A percentile compares a stretch with the other conserved stretches of the same genome.
Conservation (phyloP, 2,113 vertebrate genomes). For the Phylloscopus trochiloides region DNA sequence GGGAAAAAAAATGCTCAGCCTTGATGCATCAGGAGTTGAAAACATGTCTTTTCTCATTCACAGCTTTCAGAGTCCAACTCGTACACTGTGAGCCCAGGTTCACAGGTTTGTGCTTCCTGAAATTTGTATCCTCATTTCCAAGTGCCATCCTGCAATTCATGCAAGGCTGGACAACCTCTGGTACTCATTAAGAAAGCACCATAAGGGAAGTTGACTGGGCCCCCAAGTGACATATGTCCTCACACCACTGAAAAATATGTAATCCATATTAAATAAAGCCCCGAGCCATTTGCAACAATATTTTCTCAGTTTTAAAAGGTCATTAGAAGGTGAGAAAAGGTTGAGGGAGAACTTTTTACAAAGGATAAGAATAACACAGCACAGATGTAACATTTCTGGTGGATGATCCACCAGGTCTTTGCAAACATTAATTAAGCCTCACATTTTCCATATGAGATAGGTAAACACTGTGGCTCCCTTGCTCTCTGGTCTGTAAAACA, state of each 20-base stretch:
- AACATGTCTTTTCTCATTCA: not conserved
- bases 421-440: constrained; percentile 34
- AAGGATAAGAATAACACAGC: not conserved
- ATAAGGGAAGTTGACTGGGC: not conserved
- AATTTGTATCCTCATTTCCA: not conserved
- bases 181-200: not conserved
- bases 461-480: constrained; percentile 21
- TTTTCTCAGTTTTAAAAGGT: not conserved
- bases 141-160: not conserved
- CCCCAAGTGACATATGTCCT: not conserved
- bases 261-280: not conserved
- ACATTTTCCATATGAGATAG: constrained; percentile 30
- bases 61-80: accelerated
- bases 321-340: constrained; percentile 11
- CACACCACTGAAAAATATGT: not conserved
- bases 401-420: constrained; percentile 8
- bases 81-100: not conserved
- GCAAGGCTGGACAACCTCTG: not conserved
- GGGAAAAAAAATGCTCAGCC: not conserved
- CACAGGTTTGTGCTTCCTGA: not conserved
- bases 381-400: constrained; percentile 21
- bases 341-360: not conserved
- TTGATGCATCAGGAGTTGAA: not conserved
- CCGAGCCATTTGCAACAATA: not conserved
- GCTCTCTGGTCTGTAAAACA: constrained; percentile 11